Evolutionary conservation across 2,113 vertebrate species (phyloP), one percentile per base, ranked within the genome.

Genomic region (Kryptolebias marmoratus): DNA sequence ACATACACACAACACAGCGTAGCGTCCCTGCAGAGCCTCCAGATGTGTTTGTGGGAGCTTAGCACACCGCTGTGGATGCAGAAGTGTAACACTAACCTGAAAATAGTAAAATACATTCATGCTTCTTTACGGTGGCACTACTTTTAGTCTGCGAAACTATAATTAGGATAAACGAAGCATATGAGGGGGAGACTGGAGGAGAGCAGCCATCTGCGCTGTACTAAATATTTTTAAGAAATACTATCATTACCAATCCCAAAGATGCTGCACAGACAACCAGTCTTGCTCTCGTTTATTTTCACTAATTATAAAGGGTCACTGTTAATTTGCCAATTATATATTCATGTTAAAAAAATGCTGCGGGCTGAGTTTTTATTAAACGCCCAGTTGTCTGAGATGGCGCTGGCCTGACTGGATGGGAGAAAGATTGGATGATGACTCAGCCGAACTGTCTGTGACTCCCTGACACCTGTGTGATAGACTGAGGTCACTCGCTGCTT

Each of bases 401-500:
- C 58, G 52, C 12, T 4, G 28, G 11, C 14, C 80, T 68, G 68
- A 53, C 58, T 60, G 65, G 67, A 55, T 52, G 61, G 78, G 55
- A 83, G 67, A 76, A 78, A 76, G 78, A 76, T 75, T 73, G 80
- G 53, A 31, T 76, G 61, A 28, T 84, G 73, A 86, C 77, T 90
- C 82, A 84, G 78, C 80, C 52, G 57, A 16, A 64, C 71, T 28
- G 59, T 73, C 70, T 86, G 71, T 82, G 73, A 78, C 75, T 84
- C 64, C 62, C 28, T 75, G 81, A 79, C 87, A 88, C 86, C 84
- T 84, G 77, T 75, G 79, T 83, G 87, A 86, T 22, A 83, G 70
- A 61, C 71, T 87, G 81, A 83, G 71, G 78, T 85, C 86, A 80
- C 67, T 62, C 32, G 60, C 48, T 71, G 55, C 62, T 30, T 82